Evolutionary conservation across 2,113 vertebrate species (phyloP).

Genomic region (Anhinga anhinga): DNA sequence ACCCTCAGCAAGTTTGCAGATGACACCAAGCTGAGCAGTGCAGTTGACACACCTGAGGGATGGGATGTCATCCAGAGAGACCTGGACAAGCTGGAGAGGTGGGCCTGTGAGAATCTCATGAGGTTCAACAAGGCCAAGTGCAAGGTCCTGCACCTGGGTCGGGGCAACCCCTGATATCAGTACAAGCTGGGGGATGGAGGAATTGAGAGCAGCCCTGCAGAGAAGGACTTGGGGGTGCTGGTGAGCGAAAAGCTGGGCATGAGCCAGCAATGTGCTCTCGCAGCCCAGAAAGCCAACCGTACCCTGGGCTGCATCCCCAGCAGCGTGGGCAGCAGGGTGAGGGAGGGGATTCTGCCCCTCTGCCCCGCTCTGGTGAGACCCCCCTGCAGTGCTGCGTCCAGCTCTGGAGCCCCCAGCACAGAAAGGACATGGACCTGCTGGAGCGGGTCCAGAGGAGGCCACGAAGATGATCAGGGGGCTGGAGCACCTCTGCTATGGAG

Average conservation of each 20-base stretch:
- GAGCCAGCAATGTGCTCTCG: rapidly evolving
- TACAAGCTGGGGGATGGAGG: background rate
- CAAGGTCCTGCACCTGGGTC: background rate
- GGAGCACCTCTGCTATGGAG: background rate
- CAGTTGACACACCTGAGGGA: background rate
- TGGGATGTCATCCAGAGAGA: background rate
- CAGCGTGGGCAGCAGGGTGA: rapidly evolving
- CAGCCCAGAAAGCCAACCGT: background rate
- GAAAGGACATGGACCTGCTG: background rate
- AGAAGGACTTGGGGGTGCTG: background rate
- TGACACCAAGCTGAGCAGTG: background rate
- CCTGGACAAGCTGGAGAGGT: background rate
- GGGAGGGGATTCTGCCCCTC: background rate
- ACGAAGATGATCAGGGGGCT: background rate
- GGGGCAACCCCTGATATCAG: background rate
- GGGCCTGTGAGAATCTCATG: background rate
- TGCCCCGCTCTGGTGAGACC: background rate
- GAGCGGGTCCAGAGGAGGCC: background rate
- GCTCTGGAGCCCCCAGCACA: background rate
- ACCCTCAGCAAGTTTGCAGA: background rate
- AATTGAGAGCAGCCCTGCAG: background rate
- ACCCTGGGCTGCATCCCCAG: background rate
- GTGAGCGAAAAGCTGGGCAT: background rate
- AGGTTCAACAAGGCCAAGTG: background rate
- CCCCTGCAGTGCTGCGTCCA: background rate